Evolutionary conservation across 2,888 invertebrate genomes (phyloP), one percentile per base, ranked within the genome.

Genomic region (Ametastegia equiseti): DNA sequence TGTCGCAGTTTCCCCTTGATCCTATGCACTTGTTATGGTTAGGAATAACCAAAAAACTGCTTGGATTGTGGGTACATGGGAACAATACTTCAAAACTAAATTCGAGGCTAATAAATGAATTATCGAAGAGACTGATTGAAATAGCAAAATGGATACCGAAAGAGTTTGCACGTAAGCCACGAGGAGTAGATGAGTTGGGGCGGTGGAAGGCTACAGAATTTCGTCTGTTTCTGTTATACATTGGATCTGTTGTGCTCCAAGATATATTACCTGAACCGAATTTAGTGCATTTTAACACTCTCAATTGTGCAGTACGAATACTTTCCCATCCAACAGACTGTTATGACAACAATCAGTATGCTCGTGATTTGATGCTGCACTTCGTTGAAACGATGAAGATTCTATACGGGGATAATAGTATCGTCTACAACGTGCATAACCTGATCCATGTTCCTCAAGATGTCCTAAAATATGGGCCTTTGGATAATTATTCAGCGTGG

Each of bases 161-260:
- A 73, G 87, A 87, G 83, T 86, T 86, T 77, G 84, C 84, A 63
- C 54, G 86, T 23, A 87, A 86, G 82, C 85, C 87, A 33, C 60
- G 86, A 65, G 73, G 81, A 4, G 11, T 71, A 36, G 23, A 71
- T 11, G 42, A 71, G 13, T 9, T 71, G 4, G 9, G 7, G 30
- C 7, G 27, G 1, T 63, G 63, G 30, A 63, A 63, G 11, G 63
- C 13, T 30, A 63, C 63, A 1, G 63, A 63, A 11, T 63, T 63
- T 30, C 63, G 63, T 2, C 30, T 63, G 1, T 63, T 63, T 30
- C 7, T 3, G 1, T 15, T 63, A 11, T 63, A 63, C 15, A 11
- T 63, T 30, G 7, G 30, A 30, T 11, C 63, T 6, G 63, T 63
- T 30, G 30, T 63, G 30, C 30, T 63, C 2, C 63, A 63, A 4